Evolutionary conservation across 1,140 invertebrate genomes (phyloP), one percentile per base, ranked within the genome.

Genomic region (Helicoverpa armigera): DNA sequence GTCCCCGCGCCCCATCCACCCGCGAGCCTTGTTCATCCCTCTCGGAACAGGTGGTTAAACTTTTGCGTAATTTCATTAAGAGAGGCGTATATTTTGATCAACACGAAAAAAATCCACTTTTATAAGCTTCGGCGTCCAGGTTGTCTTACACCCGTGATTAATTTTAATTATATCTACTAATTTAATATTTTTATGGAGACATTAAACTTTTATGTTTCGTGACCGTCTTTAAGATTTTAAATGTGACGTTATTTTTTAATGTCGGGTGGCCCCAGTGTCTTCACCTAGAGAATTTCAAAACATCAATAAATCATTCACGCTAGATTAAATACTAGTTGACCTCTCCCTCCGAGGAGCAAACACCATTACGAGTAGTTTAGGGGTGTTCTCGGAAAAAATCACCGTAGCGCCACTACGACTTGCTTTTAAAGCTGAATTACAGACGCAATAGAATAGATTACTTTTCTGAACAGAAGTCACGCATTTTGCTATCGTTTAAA

Each of bases 301-400:
- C 88, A 89, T 85, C 89, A 82, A 94, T 94, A 90, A 91, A 94
- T 94, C 92, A 93, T 93, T 93, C 88, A 94, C 91, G 89, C 85
- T 90, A 93, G 88, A 94, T 94, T 94, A 92, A 94, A 92, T 94
- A 91, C 84, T 91, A 93, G 91, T 94, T 93, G 92, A 94, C 90
- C 92, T 89, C 89, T 88, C 91, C 91, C 90, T 87, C 77, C 83
- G 69, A 74, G 83, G 82, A 89, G 89, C 83, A 93, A 94, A 93
- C 90, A 91, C 89, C 87, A 92, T 94, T 92, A 92, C 83, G 81
- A 82, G 72, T 86, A 87, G 86, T 86, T 79, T 85, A 85, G 84
- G 90, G 90, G 90, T 84, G 83, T 75, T 86, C 79, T 81, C 75
- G 79, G 88, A 88, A 88, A 84, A 72, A 86, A 88, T 90, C 89